A percentile compares a stretch with the other conserved stretches of the same genome.
Conservation (phyloP, 2,888 invertebrate species). For the Drosophila gaucha region DNA sequence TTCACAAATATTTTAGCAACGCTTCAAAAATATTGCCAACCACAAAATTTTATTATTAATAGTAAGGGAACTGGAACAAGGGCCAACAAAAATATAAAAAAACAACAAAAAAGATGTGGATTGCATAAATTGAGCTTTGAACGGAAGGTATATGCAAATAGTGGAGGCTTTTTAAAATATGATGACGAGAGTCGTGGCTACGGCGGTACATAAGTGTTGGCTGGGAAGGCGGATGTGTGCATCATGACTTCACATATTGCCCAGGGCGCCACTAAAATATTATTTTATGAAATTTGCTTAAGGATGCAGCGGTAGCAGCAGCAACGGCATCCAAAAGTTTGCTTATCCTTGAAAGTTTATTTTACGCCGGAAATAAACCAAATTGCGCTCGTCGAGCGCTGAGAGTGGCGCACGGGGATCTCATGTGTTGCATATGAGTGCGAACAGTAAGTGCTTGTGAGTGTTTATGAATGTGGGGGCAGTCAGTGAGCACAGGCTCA, state of each 20-base stretch:
- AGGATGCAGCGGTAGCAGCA: constrained; percentile 61
- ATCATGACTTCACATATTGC: constrained; percentile 73
- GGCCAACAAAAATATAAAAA: constrained; percentile 4
- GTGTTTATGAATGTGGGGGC: constrained; percentile 42
- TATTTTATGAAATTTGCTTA: constrained; percentile 78
- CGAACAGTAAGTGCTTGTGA: constrained; percentile 25
- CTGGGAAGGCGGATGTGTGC: constrained; percentile 51
- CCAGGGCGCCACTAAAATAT: constrained; percentile 76
- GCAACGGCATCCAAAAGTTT: constrained; percentile 66
- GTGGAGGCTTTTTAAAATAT: constrained; percentile 65
- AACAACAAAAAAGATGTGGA: constrained; percentile 12
- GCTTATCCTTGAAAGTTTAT: constrained; percentile 80
- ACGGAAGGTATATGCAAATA: constrained; percentile 61
- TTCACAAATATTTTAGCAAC: constrained; percentile 53
- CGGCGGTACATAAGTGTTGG: constrained; percentile 3
- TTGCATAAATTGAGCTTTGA: constrained; percentile 57
- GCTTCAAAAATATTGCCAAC: constrained; percentile 45
- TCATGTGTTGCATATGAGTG: constrained; percentile 39
- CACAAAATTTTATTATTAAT: constrained; percentile 32
- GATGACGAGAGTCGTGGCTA: constrained; percentile 27
- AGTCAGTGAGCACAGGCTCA: constrained; percentile 20
- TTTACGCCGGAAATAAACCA: constrained; percentile 79
- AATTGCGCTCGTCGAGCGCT: constrained; percentile 62
- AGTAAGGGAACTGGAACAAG: constrained; percentile 10
- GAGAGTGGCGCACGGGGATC: constrained; percentile 28